Evolutionary conservation across 2,113 vertebrate genomes (phyloP).

Genomic region (Poeciliopsis retropinna): DNA sequence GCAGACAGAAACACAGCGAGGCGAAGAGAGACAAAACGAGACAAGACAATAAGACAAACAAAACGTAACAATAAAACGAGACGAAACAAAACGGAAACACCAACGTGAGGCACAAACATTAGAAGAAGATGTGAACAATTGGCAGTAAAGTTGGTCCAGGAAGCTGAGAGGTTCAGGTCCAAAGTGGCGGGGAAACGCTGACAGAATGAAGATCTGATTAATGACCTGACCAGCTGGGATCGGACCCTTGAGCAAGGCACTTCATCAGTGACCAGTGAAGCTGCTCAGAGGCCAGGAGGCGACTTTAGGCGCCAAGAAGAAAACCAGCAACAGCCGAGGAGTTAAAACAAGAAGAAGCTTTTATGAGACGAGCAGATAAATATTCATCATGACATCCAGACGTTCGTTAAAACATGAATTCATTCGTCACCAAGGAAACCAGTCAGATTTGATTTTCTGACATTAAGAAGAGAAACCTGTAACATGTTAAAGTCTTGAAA

Average conservation of each 20-base stretch:
- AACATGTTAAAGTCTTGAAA: too few species aligned
- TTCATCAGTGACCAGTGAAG: constrained; percentile 21
- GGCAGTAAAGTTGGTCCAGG: neutral
- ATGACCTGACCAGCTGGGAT: constrained; percentile 21
- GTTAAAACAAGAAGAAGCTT: neutral
- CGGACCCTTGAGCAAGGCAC: constrained; percentile 51
- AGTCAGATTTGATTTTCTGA: too few species aligned
- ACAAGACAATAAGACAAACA: too few species aligned
- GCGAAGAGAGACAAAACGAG: too few species aligned
- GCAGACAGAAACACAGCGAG: neutral
- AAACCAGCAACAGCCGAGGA: neutral
- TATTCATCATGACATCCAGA: neutral
- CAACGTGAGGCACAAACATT: neutral
- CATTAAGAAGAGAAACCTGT: too few species aligned
- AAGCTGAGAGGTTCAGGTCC: neutral
- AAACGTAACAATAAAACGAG: too few species aligned
- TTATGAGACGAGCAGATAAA: too few species aligned
- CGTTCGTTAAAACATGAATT: neutral
- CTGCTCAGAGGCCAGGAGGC: neutral
- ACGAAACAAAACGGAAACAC: too few species aligned
- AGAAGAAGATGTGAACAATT: neutral
- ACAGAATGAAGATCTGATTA: constrained; percentile 38
- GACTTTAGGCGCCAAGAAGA: neutral
- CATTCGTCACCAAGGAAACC: neutral
- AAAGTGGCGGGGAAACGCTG: constrained; percentile 9